Base-by-base conservation (phyloP, 2,888 invertebrate species). In the Epistrophella euchroma region DNA sequence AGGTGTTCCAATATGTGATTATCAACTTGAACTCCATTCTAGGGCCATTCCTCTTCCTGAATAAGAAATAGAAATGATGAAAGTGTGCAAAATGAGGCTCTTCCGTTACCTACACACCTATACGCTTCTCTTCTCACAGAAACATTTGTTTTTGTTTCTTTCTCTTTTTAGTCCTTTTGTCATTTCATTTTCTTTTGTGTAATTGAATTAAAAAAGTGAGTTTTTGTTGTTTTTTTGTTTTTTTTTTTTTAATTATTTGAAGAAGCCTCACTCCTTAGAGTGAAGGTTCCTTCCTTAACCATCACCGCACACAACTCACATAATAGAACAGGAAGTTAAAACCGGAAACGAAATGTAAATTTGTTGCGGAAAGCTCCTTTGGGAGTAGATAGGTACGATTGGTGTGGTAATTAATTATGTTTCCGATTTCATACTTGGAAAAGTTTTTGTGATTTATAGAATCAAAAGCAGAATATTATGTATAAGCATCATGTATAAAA, bases 321-420 rank as follows among this genome's bases (percentile, higher is more conserved):
- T 40, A 35, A 37, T 37, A 40, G 37, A 40, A 37, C 6, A 68
- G 68, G 52, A 52, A 68, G 68, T 37, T 45, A 32, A 71, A 56
- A 47, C 56, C 50, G 50, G 81, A 86, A 75, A 73, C 15, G 76
- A 77, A 82, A 77, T 86, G 81, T 74, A 82, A 81, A 82, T 82
- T 86, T 78, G 64, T 81, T 81, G 77, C 76, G 58, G 60, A 86
- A 86, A 82, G 71, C 45, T 86, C 86, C 71, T 74, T 52, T 17
- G 70, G 74, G 77, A 81, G 77, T 77, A 45, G 1, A 7, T 77
- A 45, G 1, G 3, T 7, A 28, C 60, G 60, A 40, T 60, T 60
- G 40, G 71, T 82, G 86, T 70, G 78, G 58, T 82, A 86, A 86
- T 86, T 86, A 86, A 86, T 86, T 86, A 86, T 74, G 60, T 82